Percentiles rank a stretch among this genome's conserved stretches.
phyloP scores from a whole-genome alignment of 2,113 vertebrate species.

The Rhinichthys klamathensis region DNA sequence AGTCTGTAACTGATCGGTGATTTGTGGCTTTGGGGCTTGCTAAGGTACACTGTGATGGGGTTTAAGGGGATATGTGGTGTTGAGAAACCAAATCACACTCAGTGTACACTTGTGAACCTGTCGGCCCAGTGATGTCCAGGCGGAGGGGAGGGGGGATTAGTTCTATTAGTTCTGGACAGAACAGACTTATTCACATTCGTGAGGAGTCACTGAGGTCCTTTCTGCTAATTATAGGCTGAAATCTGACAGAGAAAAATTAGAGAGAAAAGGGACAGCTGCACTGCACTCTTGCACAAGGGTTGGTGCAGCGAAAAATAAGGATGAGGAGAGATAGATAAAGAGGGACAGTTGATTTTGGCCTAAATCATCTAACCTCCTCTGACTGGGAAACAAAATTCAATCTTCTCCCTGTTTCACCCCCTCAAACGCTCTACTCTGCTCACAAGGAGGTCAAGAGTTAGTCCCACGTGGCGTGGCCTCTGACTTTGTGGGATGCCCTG shows the following conservation, averaged over 20 bases:
- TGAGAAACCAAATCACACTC: conserved; percentile 67
- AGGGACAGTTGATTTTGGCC: conserved; percentile 77
- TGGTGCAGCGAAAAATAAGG: conserved; percentile 31
- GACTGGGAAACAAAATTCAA: conserved; percentile 70
- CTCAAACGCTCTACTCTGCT: not conserved
- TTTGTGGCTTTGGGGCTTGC: conserved; percentile 10
- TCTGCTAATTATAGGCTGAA: conserved; percentile 89
- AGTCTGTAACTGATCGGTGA: conserved; percentile 13
- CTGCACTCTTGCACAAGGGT: conserved; percentile 60
- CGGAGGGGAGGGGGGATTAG: conserved; percentile 70
- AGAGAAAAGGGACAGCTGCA: conserved; percentile 87
- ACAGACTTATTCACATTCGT: conserved; percentile 72
- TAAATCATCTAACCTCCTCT: conserved; percentile 75
- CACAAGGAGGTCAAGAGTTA: conserved; percentile 64
- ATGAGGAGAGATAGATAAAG: conserved; percentile 3
- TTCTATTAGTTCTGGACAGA: conserved; percentile 76
- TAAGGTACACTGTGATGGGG: conserved; percentile 2
- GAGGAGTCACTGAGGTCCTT: conserved; percentile 79
- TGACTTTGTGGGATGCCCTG: conserved; percentile 57
- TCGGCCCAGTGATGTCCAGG: conserved; percentile 67
- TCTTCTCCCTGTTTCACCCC: conserved; percentile 50
- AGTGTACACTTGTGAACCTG: conserved; percentile 79
- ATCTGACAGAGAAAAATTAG: conserved; percentile 93
- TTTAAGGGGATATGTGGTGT: conserved; percentile 32
- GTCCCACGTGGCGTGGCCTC: conserved; percentile 59